Base-by-base conservation (phyloP, 2,797 vertebrate species). In the Philypnodon macrostomus region DNA sequence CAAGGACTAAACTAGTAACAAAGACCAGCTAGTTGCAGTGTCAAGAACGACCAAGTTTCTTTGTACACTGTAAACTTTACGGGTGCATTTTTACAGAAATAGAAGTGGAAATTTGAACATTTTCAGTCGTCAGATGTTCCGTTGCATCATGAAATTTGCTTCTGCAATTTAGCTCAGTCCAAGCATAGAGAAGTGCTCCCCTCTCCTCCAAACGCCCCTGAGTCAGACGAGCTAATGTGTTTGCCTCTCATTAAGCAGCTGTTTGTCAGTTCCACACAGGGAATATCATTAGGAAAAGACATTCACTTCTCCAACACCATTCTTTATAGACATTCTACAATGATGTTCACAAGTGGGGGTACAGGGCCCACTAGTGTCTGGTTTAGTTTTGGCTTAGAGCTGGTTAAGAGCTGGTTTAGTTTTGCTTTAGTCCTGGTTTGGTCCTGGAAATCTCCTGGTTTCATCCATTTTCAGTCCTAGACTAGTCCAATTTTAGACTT, bases 121-220 rank as follows among this genome's bases (percentile, higher is more conserved):
- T 68, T 27, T 55, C 27, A 56, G 58, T 66, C 27, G 33, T 21
- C 10, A 8, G 17, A 10, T 48, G 72, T 67, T 64, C 23, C 45
- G 56, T 63, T 75, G 49, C 42, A 62, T 77, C 52, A 69, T 59
- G 64, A 24, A 46, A 56, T 66, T 58, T 63, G 41, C 13, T 37
- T 19, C 45, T 48, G 18, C 50, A 24, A 17, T 16, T 30, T 45
- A 55, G n/a, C 51, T 14, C 50, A n/a, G 32, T 53, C 30, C 29
- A 15, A 51, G 26, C 7, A 11, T 53, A 27, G 37, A 32, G 61
- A 70, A 79, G 63, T 60, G 30, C 48, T 76, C 54, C 56, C 30
- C 39, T 81, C 39, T 70, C 53, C 51, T 69, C 42, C 44, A 79
- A 80, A 80, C 69, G 73, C 65, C 66, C 81, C 47, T 57, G 62